Conservation (phyloP, 2,797 vertebrate species). For the Pantherophis vulpinus region DNA sequence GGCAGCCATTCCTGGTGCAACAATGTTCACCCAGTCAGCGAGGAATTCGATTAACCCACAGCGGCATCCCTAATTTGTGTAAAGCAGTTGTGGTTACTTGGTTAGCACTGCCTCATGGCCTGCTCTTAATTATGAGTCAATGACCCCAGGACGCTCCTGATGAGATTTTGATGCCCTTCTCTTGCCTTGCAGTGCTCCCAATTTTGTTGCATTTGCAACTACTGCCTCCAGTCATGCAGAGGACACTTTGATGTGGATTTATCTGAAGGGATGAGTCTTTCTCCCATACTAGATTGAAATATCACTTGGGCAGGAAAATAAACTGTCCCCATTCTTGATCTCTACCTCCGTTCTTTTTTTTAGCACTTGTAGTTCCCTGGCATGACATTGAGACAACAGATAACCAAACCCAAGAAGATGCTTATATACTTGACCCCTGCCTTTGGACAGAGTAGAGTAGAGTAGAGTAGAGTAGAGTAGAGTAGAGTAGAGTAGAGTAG, state of each 20-base stretch:
- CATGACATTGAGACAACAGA: neutral
- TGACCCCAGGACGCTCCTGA: neutral
- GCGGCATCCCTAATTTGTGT: slow-evolving; percentile 58
- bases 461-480: rapidly evolving
- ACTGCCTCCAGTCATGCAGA: slow-evolving; percentile 44
- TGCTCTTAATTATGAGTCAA: slow-evolving; percentile 38
- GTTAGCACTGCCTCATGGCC: slow-evolving; percentile 41
- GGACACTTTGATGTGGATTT: slow-evolving; percentile 30
- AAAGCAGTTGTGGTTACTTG: slow-evolving; percentile 58
- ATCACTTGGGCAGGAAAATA: neutral
- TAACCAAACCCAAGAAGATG: neutral
- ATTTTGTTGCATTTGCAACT: slow-evolving; percentile 40
- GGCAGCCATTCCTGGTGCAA: neutral
- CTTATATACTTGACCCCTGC: neutral
- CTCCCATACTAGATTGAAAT: neutral
- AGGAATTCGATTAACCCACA: slow-evolving; percentile 63
- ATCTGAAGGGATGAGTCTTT: neutral
- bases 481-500: rapidly evolving
- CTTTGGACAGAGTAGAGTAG: neutral
- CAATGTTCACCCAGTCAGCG: slow-evolving; percentile 15
- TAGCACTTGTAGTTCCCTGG: neutral
- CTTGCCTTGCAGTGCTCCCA: slow-evolving; percentile 56
- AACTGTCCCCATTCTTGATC: neutral
- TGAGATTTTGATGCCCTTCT: slow-evolving; percentile 23
- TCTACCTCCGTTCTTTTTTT: neutral